Base-by-base conservation (phyloP, 64 coral and sea anemone species). In the Actinia tenebrosa region DNA sequence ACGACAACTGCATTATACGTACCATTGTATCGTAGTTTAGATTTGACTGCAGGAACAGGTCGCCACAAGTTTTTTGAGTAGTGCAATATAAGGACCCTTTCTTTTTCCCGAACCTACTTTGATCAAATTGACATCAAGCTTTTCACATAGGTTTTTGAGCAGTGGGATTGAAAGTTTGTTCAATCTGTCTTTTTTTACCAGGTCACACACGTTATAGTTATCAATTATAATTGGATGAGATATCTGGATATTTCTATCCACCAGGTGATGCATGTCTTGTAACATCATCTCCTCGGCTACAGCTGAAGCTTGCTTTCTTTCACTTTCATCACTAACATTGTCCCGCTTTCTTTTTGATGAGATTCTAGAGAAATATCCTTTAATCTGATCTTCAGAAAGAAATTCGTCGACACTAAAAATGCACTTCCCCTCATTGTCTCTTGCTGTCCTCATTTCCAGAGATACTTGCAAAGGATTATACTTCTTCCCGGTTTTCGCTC, bases 361-460 rank as follows among this genome's bases (percentile, higher is more conserved):
- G 2, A 3, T 3, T 53, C 78, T 45, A 9, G 45, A 80, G 26
- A 80, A 80, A 50, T 80, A 80, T 19, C 13, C 11, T 80, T 80
- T 80, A 10, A 80, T 80, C 44, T 80, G 78, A 1, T 80, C 13
- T 46, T 7, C 78, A 27, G 77, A 18, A n/a, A 95, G 87, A 91
- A 91, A 95, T 72, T 95, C 89, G 22, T 91, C 89, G 66, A 86
- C 77, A 22, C 59, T 71, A 84, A 91, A 91, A 71, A 89, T 80
- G 56, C 71, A 77, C 60, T 89, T 91, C 61, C 89, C 94, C 22
- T 95, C 68, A 22, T 64, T 60, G 85, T 91, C 89, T 86, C n/a
- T n/a, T n/a, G n/a, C n/a, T n/a, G n/a, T n/a, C n/a, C n/a, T 88
- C 94, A 95, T 95, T 52, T 86, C 71, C 25, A 83, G 87, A 58